A percentile compares a stretch with the other conserved stretches of the same genome.
Conservation (phyloP, 2,888 invertebrate species). For the Hypomecis atomaria region DNA sequence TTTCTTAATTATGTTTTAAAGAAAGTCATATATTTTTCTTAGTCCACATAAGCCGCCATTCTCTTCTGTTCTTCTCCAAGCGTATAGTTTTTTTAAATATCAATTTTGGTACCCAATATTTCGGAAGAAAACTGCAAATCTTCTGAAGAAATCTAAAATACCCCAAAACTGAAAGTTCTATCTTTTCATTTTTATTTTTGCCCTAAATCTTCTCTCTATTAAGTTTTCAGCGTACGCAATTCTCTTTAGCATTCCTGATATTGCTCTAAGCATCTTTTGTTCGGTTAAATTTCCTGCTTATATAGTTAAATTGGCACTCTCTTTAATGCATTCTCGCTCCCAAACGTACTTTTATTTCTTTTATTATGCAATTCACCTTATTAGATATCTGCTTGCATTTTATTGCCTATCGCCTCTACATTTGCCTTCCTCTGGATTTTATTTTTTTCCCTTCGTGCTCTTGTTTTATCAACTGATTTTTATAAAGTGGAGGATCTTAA, state of each 20-base stretch:
- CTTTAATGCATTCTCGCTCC: conserved; percentile 1
- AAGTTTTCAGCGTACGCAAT: neutral
- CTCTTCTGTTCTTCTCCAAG: too few species aligned
- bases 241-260: neutral
- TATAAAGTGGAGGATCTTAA: too few species aligned
- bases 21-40: too few species aligned
- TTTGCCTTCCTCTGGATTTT: neutral
- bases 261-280: neutral
- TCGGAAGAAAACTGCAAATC: neutral
- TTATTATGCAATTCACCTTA: conserved; percentile 2
- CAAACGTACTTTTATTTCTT: neutral
- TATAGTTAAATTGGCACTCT: conserved; percentile 8
- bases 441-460: neutral
- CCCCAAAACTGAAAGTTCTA: neutral
- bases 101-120: neutral
- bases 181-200: too few species aligned
- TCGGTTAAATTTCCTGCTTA: neutral
- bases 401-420: neutral
- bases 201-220: neutral
- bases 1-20: too few species aligned
- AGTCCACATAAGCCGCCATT: too few species aligned
- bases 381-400: neutral
- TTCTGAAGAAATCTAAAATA: neutral
- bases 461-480: neutral
- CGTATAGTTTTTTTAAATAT: too few species aligned